phyloP scores from a whole-genome alignment of 1,140 invertebrate species.

The Drosophila grimshawi region DNA sequence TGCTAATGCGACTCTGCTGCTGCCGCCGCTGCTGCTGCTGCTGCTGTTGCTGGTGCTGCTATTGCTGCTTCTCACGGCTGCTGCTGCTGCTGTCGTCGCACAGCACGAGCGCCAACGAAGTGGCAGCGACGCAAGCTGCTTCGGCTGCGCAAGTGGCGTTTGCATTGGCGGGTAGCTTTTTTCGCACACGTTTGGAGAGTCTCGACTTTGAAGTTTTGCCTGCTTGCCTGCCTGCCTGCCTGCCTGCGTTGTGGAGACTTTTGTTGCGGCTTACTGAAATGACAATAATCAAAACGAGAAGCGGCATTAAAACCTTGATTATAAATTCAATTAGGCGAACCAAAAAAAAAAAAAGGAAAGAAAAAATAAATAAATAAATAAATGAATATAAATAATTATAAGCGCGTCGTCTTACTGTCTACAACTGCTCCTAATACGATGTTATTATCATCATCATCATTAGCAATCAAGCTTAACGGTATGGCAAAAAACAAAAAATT shows the following conservation, averaged over 20 bases:
- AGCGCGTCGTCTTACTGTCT: conserved; percentile 50
- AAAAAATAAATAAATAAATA: conserved; percentile 22
- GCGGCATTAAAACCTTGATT: conserved; percentile 76
- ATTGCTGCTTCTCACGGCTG: conserved; percentile 23
- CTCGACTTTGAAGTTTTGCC: conserved; percentile 46
- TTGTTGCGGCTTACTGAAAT: conserved; percentile 56
- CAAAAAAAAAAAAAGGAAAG: conserved; percentile 6
- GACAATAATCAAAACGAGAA: conserved; percentile 56
- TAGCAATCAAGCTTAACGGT: conserved; percentile 47
- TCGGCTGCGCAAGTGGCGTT: conserved; percentile 71
- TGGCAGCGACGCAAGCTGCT: conserved; percentile 56
- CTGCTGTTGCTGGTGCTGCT: conserved; percentile 24
- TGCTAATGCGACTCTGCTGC: conserved; percentile 21
- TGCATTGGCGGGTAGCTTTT: conserved; percentile 48
- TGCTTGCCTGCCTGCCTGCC: conserved; percentile 9
- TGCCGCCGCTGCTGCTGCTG: conserved; percentile 1
- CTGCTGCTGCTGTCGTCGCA: conserved; percentile 31
- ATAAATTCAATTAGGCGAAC: conserved; percentile 74
- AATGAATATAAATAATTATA: conserved; percentile 32
- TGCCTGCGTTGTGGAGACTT: conserved; percentile 33
- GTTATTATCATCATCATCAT: conserved; percentile 32
- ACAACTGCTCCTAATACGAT: conserved; percentile 39
- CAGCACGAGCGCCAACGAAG: conserved; percentile 52
- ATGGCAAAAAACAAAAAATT: conserved; percentile 38
- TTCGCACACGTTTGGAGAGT: conserved; percentile 57